Conservation (phyloP, 2,888 invertebrate genomes). For the Biston betularia region DNA sequence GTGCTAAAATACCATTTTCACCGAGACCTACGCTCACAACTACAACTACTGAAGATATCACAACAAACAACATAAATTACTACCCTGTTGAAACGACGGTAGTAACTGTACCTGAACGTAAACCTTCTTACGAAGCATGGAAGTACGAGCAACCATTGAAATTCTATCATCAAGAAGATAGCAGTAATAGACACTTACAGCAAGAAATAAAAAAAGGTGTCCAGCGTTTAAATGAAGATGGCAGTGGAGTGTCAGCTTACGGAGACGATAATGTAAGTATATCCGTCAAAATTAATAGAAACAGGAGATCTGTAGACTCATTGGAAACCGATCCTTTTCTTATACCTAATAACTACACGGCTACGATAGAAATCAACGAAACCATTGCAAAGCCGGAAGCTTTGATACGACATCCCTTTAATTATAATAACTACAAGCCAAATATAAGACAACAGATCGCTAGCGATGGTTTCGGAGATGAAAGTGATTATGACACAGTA, state of each 20-base stretch:
- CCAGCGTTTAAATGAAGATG: conserved; percentile 73
- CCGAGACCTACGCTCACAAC: conserved; percentile 40
- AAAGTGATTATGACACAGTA: conserved; percentile 43
- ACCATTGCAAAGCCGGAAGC: conserved; percentile 56
- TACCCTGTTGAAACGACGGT: conserved; percentile 66
- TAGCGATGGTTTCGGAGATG: conserved; percentile 44
- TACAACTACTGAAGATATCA: conserved; percentile 46
- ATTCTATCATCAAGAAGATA: conserved; percentile 48
- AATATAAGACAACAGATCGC: conserved; percentile 25
- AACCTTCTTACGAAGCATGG: conserved; percentile 55
- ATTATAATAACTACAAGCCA: conserved; percentile 29
- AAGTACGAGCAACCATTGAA: conserved; percentile 55
- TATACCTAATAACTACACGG: conserved; percentile 46
- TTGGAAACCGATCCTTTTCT: conserved; percentile 67
- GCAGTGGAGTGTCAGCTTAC: conserved; percentile 73
- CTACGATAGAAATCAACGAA: conserved; percentile 47
- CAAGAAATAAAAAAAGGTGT: conserved; percentile 67
- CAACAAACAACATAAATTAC: conserved; percentile 64
- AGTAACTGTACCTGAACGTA: conserved; percentile 47
- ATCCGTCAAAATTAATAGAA: conserved; percentile 40
- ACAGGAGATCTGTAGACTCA: conserved; percentile 50
- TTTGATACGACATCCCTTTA: conserved; percentile 52
- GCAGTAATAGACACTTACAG: conserved; percentile 66
- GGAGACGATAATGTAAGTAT: conserved; percentile 79
- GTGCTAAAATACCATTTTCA: conserved; percentile 38